Evolutionary conservation across 2,888 invertebrate genomes (phyloP).

Genomic region (Drosophila peninsularis): DNA sequence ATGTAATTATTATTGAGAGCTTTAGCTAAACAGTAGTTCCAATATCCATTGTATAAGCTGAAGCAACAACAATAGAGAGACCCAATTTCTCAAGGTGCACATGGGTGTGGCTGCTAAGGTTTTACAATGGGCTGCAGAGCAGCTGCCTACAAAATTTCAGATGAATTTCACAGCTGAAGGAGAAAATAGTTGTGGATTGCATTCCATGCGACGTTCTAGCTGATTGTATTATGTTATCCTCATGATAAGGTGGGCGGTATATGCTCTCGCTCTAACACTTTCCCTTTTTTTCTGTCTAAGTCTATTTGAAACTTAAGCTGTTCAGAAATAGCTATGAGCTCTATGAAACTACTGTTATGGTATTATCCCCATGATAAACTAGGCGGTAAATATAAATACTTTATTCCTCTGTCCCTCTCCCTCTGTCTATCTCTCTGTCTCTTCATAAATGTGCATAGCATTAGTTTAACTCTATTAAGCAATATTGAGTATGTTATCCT

Average conservation of each 20-base stretch:
- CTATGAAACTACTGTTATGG: not conserved
- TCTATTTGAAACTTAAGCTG: not conserved
- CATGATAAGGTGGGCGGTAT: not conserved
- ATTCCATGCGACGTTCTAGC: not conserved
- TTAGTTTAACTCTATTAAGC: too few relatives aligned
- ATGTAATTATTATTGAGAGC: not conserved
- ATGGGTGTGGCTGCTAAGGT: not conserved
- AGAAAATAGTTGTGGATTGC: not conserved
- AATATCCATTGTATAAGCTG: not conserved
- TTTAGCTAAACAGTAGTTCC: not conserved
- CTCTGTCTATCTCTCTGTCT: not conserved
- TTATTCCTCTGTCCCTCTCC: not conserved
- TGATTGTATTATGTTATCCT: not conserved
- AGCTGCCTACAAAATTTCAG: not conserved
- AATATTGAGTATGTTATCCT: not conserved
- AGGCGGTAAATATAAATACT: not conserved
- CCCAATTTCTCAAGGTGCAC: not conserved
- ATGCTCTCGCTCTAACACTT: not conserved
- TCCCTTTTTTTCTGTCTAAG: not conserved
- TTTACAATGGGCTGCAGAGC: not conserved
- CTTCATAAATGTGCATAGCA: not conserved
- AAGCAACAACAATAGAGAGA: not conserved
- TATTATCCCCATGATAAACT: not conserved
- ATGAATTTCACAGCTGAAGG: not conserved
- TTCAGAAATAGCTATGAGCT: too few relatives aligned